These are phyloP conservation scores for Glossophaga mutica DNA, from an alignment of 2,797 vertebrate species.

Conservation along the genomic window DNA sequence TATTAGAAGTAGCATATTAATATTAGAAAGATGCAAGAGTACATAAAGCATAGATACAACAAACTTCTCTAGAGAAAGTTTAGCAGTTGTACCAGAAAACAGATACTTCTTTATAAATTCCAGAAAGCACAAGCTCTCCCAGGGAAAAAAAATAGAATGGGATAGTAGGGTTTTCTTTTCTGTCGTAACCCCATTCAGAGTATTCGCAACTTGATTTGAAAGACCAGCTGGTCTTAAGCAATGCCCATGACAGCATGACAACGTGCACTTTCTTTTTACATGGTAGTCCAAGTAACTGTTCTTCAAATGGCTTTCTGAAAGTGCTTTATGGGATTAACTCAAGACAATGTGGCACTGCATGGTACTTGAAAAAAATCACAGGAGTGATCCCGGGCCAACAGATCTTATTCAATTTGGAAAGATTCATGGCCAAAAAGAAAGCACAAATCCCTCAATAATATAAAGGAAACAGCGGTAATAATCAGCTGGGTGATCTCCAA, in stretches of 20 bases:
- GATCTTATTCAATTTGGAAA: slow-evolving; percentile 5
- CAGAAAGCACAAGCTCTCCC: neutral
- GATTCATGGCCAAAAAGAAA: neutral
- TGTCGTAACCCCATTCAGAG: neutral
- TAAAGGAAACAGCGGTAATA: neutral
- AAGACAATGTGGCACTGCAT: neutral
- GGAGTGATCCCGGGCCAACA: neutral
- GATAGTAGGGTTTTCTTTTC: neutral
- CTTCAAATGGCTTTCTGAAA: slow-evolving; percentile 42
- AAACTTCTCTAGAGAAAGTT: slow-evolving; percentile 32
- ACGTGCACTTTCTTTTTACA: neutral
- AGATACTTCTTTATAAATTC: neutral
- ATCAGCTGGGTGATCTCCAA: slow-evolving; percentile 13
- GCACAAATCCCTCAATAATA: neutral
- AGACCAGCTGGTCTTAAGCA: neutral
- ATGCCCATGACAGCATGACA: neutral
- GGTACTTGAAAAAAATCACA: slow-evolving; percentile 2
- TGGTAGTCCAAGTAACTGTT: neutral
- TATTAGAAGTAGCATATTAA: slow-evolving; percentile 41
- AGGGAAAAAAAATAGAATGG: neutral
- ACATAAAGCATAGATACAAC: slow-evolving; percentile 23
- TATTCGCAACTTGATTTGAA: neutral
- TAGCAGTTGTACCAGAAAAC: neutral
- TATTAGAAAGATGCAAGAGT: slow-evolving; percentile 40
- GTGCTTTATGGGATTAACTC: neutral